A percentile compares a stretch with the other conserved stretches of the same genome.
phyloP scores from a whole-genome alignment of 2,888 invertebrate genomes.

The Cistogaster globosa region DNA sequence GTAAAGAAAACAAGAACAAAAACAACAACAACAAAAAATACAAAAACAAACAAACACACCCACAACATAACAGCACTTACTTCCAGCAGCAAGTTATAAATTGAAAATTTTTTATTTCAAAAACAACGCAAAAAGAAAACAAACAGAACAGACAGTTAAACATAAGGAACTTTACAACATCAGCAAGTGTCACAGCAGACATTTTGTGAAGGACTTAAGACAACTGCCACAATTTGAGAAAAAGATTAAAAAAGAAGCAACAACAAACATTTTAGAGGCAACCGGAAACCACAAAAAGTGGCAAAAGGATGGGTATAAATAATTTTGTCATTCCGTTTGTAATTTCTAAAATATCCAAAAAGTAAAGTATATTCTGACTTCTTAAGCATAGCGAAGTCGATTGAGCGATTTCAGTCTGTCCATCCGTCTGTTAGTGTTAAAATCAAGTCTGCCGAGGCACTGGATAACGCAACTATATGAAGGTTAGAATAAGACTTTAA shows the following conservation, averaged over 20 bases:
- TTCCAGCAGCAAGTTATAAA: constrained; percentile 12
- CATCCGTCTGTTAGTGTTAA: too few relatives aligned
- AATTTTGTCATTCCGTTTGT: too few relatives aligned
- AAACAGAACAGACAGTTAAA: neutral
- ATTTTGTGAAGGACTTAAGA: constrained; percentile 32
- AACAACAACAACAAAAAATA: constrained; percentile 10
- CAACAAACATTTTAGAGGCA: neutral
- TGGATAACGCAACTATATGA: too few relatives aligned
- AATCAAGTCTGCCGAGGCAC: too few relatives aligned
- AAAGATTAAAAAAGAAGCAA: constrained; percentile 1
- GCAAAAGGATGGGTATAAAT: too few relatives aligned
- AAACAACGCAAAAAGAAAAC: neutral
- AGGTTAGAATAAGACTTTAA: too few relatives aligned
- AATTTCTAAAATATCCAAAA: too few relatives aligned
- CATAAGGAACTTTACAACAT: constrained; percentile 40
- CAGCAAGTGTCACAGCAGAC: constrained; percentile 63
- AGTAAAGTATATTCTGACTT: too few relatives aligned
- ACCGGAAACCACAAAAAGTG: neutral
- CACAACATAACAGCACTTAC: constrained; percentile 34
- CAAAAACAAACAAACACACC: constrained; percentile 47
- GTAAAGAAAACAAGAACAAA: neutral
- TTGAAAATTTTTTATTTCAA: neutral
- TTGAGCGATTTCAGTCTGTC: too few relatives aligned
- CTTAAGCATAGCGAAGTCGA: too few relatives aligned
- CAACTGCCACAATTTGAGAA: constrained; percentile 42